These are phyloP conservation scores for Cricetomys ansorgei DNA, from an alignment of 2,113 vertebrate species.

Conservation along the genomic window DNA sequence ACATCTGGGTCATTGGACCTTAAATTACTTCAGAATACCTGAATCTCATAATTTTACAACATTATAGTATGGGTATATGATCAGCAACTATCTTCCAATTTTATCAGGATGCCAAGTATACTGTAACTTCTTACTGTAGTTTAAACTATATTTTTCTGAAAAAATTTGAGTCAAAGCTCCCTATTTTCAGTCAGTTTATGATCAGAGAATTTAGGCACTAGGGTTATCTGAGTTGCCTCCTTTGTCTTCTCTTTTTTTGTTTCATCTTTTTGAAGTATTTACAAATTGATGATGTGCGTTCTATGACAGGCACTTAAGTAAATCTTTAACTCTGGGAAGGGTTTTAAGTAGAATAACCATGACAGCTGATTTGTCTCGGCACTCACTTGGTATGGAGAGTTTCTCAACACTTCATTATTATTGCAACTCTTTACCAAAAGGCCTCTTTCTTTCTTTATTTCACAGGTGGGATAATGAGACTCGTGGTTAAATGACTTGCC, in stretches of 20 bases:
- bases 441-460: not conserved
- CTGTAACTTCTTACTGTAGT: not conserved
- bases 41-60: not conserved
- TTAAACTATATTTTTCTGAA: not conserved
- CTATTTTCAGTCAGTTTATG: not conserved
- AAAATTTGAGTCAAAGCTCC: not conserved
- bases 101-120: not conserved
- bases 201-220: not conserved
- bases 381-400: not conserved
- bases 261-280: not conserved
- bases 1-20: not conserved
- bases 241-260: not conserved
- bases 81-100: not conserved
- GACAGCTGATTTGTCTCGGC: not conserved
- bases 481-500: not conserved
- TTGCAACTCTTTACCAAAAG: not conserved
- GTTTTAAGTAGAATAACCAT: not conserved
- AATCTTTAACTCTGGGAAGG: not conserved
- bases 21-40: not conserved
- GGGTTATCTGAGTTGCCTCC: not conserved
- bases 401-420: constrained; percentile 23
- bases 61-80: not conserved
- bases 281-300: constrained; percentile 9
- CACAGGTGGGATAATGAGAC: not conserved
- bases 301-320: not conserved